These are phyloP conservation scores for Rhyacophila evoluta DNA, from an alignment of 2,888 invertebrate genomes.

Conservation along the genomic window DNA sequence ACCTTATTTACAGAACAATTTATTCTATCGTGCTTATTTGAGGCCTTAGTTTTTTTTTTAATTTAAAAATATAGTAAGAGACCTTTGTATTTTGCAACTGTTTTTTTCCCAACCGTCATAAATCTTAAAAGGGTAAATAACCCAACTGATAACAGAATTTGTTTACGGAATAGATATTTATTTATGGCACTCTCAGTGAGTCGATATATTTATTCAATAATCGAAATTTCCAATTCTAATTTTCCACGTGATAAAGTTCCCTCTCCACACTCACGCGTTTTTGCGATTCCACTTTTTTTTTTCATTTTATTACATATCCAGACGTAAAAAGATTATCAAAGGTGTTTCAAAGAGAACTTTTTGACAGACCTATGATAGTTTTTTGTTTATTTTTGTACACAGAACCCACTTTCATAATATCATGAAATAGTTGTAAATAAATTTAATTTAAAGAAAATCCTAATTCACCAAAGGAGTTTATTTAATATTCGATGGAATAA, in stretches of 20 bases:
- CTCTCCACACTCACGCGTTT: neutral
- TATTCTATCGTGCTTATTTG: too few relatives aligned
- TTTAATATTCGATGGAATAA: too few relatives aligned
- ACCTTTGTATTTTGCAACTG: too few relatives aligned
- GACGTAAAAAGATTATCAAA: neutral
- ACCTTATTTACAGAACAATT: too few relatives aligned
- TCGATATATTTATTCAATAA: conserved; percentile 21
- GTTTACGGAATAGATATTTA: conserved; percentile 18
- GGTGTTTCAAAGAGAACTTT: neutral
- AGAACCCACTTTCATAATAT: too few relatives aligned
- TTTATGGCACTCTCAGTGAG: conserved; percentile 3
- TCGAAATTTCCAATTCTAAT: conserved; percentile 24
- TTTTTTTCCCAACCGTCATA: neutral
- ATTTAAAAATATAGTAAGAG: too few relatives aligned
- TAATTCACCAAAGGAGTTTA: too few relatives aligned
- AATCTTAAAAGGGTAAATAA: conserved; percentile 19
- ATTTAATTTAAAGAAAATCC: too few relatives aligned
- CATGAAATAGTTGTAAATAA: too few relatives aligned
- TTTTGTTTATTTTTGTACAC: too few relatives aligned
- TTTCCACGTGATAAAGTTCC: conserved; percentile 24
- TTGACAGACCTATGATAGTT: too few relatives aligned
- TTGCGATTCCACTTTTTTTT: neutral
- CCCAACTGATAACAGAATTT: conserved; percentile 16
- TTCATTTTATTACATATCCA: neutral
- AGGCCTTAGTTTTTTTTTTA: too few relatives aligned